phyloP scores from a whole-genome alignment of 2,888 invertebrate species.

The Deladenus siricidicola region DNA sequence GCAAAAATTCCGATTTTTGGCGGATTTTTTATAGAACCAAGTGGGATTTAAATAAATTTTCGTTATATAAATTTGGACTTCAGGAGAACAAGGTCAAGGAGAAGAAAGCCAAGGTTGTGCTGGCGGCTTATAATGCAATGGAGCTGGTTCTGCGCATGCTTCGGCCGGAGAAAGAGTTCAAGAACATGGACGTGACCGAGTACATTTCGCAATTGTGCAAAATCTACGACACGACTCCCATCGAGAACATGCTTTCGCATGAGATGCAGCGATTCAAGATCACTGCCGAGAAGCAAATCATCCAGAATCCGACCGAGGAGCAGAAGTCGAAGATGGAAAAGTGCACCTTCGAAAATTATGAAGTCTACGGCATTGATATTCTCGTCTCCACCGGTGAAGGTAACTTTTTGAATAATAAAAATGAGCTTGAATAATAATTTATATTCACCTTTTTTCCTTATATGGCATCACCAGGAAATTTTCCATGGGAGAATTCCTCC shows the following conservation, averaged over 20 bases:
- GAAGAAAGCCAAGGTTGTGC: constrained; percentile 81
- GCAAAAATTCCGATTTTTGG: background rate
- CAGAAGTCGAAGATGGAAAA: constrained; percentile 86
- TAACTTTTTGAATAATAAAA: no score
- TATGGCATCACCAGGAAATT: no score
- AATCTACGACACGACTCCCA: constrained; percentile 87
- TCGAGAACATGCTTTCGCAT: constrained; percentile 75
- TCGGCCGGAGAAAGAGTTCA: constrained; percentile 65
- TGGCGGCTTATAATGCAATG: constrained; percentile 88
- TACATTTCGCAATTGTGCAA: constrained; percentile 61
- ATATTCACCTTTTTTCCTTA: no score
- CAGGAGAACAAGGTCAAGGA: constrained; percentile 65
- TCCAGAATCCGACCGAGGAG: constrained; percentile 86
- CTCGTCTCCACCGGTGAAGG: constrained; percentile 90
- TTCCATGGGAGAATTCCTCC: no score
- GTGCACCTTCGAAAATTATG: constrained; percentile 84
- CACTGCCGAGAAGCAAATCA: constrained; percentile 93
- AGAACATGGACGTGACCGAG: constrained; percentile 47
- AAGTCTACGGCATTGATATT: constrained; percentile 98
- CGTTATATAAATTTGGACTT: constrained; percentile 3
- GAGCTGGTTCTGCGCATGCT: constrained; percentile 87
- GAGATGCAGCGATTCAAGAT: constrained; percentile 33
- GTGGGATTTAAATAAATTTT: background rate
- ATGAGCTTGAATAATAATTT: no score
- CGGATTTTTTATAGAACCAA: background rate